A percentile compares a stretch with the other conserved stretches of the same genome.
Evolutionary conservation across 2,888 invertebrate genomes (phyloP).

Genomic region (Petrolisthes cinctipes): DNA sequence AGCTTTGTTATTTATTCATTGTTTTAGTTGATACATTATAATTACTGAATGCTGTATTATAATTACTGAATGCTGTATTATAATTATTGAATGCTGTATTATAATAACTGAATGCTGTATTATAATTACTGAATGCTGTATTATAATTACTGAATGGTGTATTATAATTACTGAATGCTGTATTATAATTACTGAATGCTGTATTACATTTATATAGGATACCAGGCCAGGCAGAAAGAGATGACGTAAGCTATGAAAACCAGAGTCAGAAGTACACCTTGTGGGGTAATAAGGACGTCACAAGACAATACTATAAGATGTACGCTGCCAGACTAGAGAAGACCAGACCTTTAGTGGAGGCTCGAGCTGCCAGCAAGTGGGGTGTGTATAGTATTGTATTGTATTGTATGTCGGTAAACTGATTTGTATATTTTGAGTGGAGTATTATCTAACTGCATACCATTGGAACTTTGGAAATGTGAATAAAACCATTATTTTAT

Average conservation of each 20-base stretch:
- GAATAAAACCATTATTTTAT: neutral
- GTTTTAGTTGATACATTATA: too few relatives aligned
- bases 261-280: constrained; percentile 46
- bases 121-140: too few relatives aligned
- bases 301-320: constrained; percentile 56
- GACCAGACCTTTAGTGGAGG: constrained; percentile 49
- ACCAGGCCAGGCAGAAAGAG: constrained; percentile 19
- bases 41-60: too few relatives aligned
- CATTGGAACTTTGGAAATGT: neutral
- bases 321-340: constrained; percentile 58
- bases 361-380: constrained; percentile 36
- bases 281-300: constrained; percentile 50
- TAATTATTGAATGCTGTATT: too few relatives aligned
- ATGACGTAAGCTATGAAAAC: constrained; percentile 39
- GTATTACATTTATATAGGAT: neutral
- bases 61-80: too few relatives aligned
- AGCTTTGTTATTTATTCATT: too few relatives aligned
- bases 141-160: neutral
- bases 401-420: neutral
- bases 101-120: too few relatives aligned
- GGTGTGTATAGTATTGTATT: constrained; percentile 32
- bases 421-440: neutral
- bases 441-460: too few relatives aligned
- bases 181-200: neutral
- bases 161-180: neutral